Percentiles rank a stretch among this genome's conserved stretches.
These are phyloP conservation scores for Podabrus alpinus DNA, from an alignment of 2,888 invertebrate species.

Conservation along the genomic window DNA sequence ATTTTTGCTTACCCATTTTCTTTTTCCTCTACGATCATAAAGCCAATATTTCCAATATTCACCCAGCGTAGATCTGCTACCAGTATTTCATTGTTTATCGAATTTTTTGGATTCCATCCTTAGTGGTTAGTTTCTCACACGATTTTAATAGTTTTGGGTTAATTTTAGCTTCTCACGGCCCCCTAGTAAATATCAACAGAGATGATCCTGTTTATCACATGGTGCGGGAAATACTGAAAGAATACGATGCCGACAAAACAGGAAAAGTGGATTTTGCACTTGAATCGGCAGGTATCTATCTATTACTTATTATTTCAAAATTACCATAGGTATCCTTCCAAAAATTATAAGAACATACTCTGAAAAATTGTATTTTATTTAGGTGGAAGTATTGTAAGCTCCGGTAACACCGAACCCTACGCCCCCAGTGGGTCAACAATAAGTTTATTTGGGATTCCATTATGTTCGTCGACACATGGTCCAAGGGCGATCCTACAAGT, in stretches of 20 bases:
- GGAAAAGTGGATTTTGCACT: slow-evolving; percentile 51
- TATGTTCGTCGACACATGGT: neutral
- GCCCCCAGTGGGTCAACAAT: neutral
- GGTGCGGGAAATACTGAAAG: slow-evolving; percentile 40
- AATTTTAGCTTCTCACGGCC: neutral
- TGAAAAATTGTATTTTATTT: neutral
- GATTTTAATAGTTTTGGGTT: neutral
- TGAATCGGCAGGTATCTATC: slow-evolving; percentile 47
- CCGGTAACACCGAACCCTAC: neutral
- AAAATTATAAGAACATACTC: neutral
- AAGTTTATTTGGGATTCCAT: neutral
- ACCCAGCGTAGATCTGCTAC: too few relatives aligned
- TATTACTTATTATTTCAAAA: neutral
- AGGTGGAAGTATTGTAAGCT: neutral
- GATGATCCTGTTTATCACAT: neutral
- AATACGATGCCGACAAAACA: slow-evolving; percentile 48
- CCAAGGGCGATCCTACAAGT: neutral
- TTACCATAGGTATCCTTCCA: neutral
- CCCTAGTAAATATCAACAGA: neutral
- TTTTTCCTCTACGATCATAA: too few relatives aligned
- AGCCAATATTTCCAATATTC: too few relatives aligned
- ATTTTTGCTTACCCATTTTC: too few relatives aligned
- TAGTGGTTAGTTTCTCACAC: neutral
- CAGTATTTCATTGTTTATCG: too few relatives aligned
- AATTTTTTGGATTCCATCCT: too few relatives aligned